Base-by-base conservation (phyloP, 2,888 invertebrate genomes). In the Melieria crassipennis region DNA sequence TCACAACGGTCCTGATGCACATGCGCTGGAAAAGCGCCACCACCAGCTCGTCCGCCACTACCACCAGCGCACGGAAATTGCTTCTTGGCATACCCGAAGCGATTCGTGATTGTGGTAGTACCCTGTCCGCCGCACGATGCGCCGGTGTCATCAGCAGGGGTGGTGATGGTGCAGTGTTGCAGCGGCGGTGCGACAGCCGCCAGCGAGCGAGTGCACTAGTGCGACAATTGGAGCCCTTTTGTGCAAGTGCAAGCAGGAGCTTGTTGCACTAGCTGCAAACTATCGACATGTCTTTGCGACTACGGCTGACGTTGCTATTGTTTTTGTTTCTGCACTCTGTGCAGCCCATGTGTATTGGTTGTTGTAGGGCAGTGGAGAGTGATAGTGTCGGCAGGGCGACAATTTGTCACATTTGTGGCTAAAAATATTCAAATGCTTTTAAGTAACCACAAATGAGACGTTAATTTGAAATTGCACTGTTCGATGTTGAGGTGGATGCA, bases 1-100 rank as follows among this genome's bases (percentile, higher is more conserved):
- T 80, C 80, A 74, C 77, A 78, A 79, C 71, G 75, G 76, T 76
- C 79, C 79, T 81, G 80, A 81, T 82, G 82, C 82, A 81, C 82
- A 82, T 82, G 81, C 82, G 81, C 81, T 80, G 79, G 78, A 78
- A 78, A 76, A 78, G 73, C 75, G 74, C 69, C 69, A 69, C 62
- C 69, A 63, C 47, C 62, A 69, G 62, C 62, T 55, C 45, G 11
- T 52, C 47, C 61, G 45, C 56, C 48, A 62, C 64, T 45, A 63
- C 61, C 72, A 65, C 62, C 48, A 62, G 46, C 61, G 47, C 47
- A 68, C 47, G 47, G 61, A 45, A n/a, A 4, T 6, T 43, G 46
- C 10, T 56, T 47, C 60, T 65, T 56, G 60, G 60, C 48, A 30
- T 48, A 60, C 46, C 48, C 16, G 46, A 69, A 63, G 66, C 73